Evolutionary conservation across 2,113 vertebrate species (phyloP).

Genomic region (Emydura subglobosa): DNA sequence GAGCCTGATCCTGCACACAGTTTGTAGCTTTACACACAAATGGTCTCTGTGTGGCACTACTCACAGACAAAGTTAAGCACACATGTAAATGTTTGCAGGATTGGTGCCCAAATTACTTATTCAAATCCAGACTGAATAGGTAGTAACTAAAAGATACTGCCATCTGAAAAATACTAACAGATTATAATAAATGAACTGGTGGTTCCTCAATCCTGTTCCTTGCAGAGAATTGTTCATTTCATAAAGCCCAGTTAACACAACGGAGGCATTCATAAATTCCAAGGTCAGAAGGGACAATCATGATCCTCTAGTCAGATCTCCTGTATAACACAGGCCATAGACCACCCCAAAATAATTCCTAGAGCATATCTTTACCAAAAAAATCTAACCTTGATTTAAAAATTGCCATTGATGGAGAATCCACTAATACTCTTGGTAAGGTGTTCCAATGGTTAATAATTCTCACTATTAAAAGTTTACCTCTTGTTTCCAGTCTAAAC

Average conservation of each 20-base stretch:
- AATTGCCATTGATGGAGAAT: neutral
- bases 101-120: neutral
- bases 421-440: neutral
- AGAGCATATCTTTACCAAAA: neutral
- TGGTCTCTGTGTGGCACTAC: neutral
- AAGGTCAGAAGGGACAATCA: neutral
- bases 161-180: neutral
- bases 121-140: neutral
- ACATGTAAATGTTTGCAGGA: neutral
- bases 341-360: neutral
- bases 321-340: neutral
- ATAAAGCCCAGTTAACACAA: neutral
- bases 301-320: neutral
- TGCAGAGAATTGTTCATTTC: neutral
- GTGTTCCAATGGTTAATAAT: neutral
- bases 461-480: neutral
- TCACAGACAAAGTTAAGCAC: neutral
- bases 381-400: neutral
- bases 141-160: neutral
- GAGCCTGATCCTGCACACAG: neutral
- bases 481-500: neutral
- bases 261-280: neutral
- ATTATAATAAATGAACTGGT: neutral
- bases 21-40: accelerated
- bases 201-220: neutral